Conservation (phyloP, 2,888 invertebrate genomes). For the Tridacna crocea region DNA sequence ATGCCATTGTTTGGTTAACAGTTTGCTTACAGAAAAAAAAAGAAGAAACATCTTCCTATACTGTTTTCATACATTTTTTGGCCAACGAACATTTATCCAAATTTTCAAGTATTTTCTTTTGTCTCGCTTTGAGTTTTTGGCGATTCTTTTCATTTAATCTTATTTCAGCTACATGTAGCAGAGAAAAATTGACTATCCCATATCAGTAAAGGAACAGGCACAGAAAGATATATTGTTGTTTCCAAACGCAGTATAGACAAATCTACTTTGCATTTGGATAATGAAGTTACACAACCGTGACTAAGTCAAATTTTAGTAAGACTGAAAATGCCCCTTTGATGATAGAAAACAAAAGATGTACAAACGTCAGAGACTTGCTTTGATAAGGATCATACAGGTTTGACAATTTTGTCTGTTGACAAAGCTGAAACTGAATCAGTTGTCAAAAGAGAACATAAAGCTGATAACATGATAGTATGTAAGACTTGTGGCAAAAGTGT, state of each 20-base stretch:
- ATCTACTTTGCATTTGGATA: not conserved
- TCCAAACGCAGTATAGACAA: constrained; percentile 68
- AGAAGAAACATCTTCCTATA: too few species aligned
- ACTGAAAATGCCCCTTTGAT: not conserved
- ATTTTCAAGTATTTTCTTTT: too few species aligned
- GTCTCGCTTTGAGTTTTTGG: too few species aligned
- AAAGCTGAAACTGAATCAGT: not conserved
- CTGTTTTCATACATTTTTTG: too few species aligned
- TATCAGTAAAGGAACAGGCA: constrained; percentile 83
- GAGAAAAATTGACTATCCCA: constrained; percentile 83
- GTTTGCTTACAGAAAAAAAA: too few species aligned
- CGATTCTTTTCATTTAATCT: too few species aligned
- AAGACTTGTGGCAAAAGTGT: constrained; percentile 71
- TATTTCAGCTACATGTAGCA: constrained; percentile 83
- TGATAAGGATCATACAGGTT: not conserved
- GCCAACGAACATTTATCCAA: too few species aligned
- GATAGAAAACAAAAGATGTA: not conserved
- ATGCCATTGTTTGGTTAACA: too few species aligned
- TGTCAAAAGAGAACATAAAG: not conserved
- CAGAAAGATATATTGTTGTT: constrained; percentile 82
- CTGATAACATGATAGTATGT: constrained; percentile 63
- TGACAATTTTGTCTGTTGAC: not conserved
- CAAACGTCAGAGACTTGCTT: not conserved
- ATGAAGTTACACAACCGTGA: not conserved
- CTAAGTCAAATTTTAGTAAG: not conserved